Percentiles rank a stretch among this genome's conserved stretches.
Conservation (phyloP, 2,113 vertebrate genomes). For the Aegithalos caudatus region DNA sequence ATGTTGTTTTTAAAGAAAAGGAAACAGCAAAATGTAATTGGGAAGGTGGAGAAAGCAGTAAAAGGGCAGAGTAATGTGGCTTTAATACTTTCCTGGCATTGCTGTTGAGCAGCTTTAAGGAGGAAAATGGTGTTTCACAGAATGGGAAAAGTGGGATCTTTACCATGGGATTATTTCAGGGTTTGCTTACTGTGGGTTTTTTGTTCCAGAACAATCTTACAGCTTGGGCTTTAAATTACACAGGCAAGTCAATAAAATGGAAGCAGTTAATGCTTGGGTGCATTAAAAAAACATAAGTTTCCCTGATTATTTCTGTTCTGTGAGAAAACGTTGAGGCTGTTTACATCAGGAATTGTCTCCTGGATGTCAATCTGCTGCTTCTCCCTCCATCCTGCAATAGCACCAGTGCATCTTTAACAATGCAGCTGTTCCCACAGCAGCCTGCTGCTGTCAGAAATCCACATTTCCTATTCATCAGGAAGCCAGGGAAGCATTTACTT, state of each 20-base stretch:
- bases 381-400: neutral
- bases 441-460: neutral
- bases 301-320: neutral
- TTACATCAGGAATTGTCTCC: neutral
- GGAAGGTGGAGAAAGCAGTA: neutral
- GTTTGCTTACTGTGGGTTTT: neutral
- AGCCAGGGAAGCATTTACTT: neutral
- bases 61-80: neutral
- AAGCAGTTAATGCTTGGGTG: neutral
- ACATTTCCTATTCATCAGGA: neutral
- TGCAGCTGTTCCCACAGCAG: neutral
- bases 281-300: neutral
- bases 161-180: neutral
- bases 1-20: neutral
- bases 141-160: neutral
- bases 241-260: neutral
- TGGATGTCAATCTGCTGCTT: neutral
- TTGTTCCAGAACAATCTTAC: neutral
- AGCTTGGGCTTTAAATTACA: neutral
- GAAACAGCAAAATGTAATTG: neutral
- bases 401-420: neutral
- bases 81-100: neutral
- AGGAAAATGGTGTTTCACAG: neutral
- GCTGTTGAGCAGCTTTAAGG: neutral
- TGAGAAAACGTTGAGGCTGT: neutral